Percentiles rank a stretch among this genome's conserved stretches.
Evolutionary conservation across 2,888 invertebrate genomes (phyloP).

Genomic region (Alcis repandata): DNA sequence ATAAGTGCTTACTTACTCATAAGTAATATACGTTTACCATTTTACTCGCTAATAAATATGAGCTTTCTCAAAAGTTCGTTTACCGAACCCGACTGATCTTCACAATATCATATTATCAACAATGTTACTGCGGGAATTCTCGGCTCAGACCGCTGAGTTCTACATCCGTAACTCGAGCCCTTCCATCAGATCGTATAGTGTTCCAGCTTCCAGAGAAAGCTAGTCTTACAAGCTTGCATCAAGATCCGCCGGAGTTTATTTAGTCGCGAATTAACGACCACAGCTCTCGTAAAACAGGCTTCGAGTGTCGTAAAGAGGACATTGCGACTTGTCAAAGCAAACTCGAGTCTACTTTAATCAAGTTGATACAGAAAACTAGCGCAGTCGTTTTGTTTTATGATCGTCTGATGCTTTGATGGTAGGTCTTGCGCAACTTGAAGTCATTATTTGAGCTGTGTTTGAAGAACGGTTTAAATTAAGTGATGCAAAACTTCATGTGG

Average conservation of each 20-base stretch:
- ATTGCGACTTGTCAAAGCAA: constrained; percentile 55
- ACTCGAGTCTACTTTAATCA: constrained; percentile 39
- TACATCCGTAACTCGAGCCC: constrained; percentile 28
- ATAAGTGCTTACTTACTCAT: too few species aligned
- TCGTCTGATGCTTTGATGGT: constrained; percentile 4
- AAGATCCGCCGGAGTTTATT: constrained; percentile 56
- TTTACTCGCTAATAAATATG: not conserved
- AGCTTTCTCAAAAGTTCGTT: not conserved
- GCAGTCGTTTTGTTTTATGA: constrained; percentile 29
- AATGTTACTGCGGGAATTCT: not conserved
- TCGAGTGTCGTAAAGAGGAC: constrained; percentile 57
- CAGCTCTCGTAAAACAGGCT: constrained; percentile 58
- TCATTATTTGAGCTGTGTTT: not conserved
- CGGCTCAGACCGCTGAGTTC: not conserved
- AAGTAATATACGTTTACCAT: too few species aligned
- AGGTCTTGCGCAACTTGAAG: constrained; percentile 16
- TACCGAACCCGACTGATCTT: not conserved
- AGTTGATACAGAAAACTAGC: constrained; percentile 37
- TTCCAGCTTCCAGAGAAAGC: constrained; percentile 36
- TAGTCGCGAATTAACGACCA: constrained; percentile 63
- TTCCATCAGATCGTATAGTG: constrained; percentile 27
- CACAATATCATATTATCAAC: not conserved
- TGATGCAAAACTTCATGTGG: not conserved
- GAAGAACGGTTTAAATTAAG: not conserved
- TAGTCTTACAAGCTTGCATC: constrained; percentile 58